Percentiles rank a stretch among this genome's conserved stretches.
Conservation (phyloP, 1,140 invertebrate genomes). For the Neoseiulus cucumeris region DNA sequence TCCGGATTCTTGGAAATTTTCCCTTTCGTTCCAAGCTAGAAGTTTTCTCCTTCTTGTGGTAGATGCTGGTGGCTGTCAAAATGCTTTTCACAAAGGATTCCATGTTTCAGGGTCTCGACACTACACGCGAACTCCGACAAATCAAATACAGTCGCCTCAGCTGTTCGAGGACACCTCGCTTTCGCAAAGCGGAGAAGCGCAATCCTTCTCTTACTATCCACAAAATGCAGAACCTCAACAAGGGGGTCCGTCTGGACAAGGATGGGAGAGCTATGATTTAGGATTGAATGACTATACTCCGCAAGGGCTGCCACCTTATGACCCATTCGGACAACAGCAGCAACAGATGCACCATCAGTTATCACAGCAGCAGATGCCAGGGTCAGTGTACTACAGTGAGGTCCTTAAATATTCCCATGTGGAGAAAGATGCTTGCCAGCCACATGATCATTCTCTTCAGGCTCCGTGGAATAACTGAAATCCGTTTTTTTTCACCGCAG, state of each 20-base stretch:
- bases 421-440: background rate
- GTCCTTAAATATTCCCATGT: background rate
- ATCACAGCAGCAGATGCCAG: too few species aligned
- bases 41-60: too few species aligned
- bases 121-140: background rate
- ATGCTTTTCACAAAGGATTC: too few species aligned
- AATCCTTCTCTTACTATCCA: constrained; percentile 10
- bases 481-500: background rate
- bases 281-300: background rate
- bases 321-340: background rate
- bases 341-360: background rate
- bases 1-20: too few species aligned
- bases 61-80: too few species aligned
- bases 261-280: constrained; percentile 1
- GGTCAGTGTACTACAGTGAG: background rate
- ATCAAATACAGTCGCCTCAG: background rate
- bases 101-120: background rate
- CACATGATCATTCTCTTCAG: too few species aligned
- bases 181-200: background rate
- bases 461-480: background rate
- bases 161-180: constrained; percentile 13
- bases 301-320: background rate
- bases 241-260: background rate
- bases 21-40: too few species aligned
- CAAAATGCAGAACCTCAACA: constrained; percentile 11